Evolutionary conservation across 2,113 vertebrate species (phyloP), one percentile per base, ranked within the genome.

Genomic region (Austrofundulus limnaeus): DNA sequence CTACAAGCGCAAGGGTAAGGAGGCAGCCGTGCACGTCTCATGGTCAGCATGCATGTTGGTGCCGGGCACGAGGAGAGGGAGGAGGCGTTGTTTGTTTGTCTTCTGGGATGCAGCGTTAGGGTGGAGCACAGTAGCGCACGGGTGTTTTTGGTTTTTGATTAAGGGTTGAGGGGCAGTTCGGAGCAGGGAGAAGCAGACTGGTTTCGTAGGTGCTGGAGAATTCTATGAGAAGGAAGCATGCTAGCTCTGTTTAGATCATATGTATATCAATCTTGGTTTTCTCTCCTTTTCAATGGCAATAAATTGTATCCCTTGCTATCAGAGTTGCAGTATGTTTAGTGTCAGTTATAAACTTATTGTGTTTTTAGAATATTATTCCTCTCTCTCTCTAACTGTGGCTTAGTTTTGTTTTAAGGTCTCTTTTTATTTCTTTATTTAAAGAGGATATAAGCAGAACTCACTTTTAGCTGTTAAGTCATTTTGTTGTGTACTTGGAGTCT

Each of bases 1-100:
- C 94, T 93, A 95, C 93, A 91, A 93, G 94, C 95, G 94, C 93
- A 98, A 96, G 96, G 96, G 95, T 98, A 97, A 98, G 96, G 91
- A 89, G 91, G 73, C 80, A 66, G 68, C 43, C 37, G 34, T 67
- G 78, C 82, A 79, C 61, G 59, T 65, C 74, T 72, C 64, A 46
- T 25, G 73, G 75, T 81, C 66, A 28, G 24, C 61, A 72, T 88
- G 85, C 80, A 75, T 87, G 81, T 62, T 67, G 46, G 61, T 47
- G 55, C 66, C 1, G 57, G 70, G 58, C 23, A 1, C 50, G 21
- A 63, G 66, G 75, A 74, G 69, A 2, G 11, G 47, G 19, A 53
- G 61, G 75, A 77, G 74, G 66, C 42, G 43, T 50, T 61, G 65
- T 73, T 72, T 80, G 69, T 72, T 82, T 82, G 41, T 60, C 53